Base-by-base conservation (phyloP, 1,140 invertebrate species). In the Aphis gossypii region DNA sequence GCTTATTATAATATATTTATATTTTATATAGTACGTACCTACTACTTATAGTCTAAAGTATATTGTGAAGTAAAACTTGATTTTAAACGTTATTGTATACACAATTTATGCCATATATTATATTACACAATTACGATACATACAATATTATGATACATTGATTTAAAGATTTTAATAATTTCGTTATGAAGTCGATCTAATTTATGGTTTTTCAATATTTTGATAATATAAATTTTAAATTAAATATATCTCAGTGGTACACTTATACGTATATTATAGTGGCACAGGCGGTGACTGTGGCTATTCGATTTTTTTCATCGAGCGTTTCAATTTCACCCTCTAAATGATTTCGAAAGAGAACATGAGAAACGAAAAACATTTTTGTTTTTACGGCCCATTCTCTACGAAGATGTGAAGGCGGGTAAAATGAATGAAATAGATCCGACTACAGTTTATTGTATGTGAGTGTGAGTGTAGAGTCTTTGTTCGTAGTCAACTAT, bases 251-350 rank as follows among this genome's bases (percentile, higher is more conserved):
- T 87, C 23, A 25, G 82, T 6, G 21, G 21, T 44, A 83, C 6
- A 18, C 38, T 41, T 25, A 1, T 7, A 14, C 14, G 68, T 84
- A 41, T 84, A 25, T 44, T 30, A 41, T 41, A 41, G 83, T 41
- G 25, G 7, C 41, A 30, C 84, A 18, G 84, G 25, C 44, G 44
- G 11, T 14, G 83, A 4, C 14, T 46, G 44, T n/a, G 44, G 25
- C 44, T 20, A 44, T 84, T 44, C 38, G 8, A 41, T 30, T 46
- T 48, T 30, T 46, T n/a, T 44, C 30, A 25, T 87, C 7, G 18
- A 87, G 86, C 35, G 46, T 48, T 87, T 87, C n/a, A 9, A 89
- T 54, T 89, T 89, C n/a, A 89, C 21, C n/a, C 87, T 54, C n/a
- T 54, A 51, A 87, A 87, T 87, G 11, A 46, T 35, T 48, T n/a